A percentile compares a stretch with the other conserved stretches of the same genome.
These are phyloP conservation scores for Rhabdornis inornatus DNA, from an alignment of 2,113 vertebrate species.

Conservation along the genomic window DNA sequence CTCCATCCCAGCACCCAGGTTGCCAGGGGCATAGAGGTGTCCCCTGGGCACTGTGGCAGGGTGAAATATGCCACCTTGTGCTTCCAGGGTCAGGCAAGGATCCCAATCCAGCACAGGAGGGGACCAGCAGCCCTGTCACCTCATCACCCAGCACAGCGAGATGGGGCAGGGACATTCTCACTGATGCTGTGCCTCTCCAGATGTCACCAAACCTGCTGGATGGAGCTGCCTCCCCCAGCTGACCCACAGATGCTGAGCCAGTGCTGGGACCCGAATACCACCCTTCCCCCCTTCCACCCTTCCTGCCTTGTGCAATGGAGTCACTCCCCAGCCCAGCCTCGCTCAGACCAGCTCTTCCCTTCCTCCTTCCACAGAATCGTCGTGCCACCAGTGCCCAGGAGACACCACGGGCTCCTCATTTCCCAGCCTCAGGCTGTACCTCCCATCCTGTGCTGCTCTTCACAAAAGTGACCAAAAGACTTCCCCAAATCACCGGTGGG, in stretches of 20 bases:
- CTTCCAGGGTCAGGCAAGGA: not conserved
- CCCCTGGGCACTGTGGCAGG: not conserved
- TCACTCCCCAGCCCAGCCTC: not conserved
- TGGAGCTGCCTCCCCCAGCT: not conserved
- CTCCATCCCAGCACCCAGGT: not conserved
- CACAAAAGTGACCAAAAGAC: not conserved
- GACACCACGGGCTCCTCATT: not conserved
- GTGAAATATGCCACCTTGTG: not conserved
- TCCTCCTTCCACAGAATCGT: not conserved
- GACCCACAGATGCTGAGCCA: rapidly evolving
- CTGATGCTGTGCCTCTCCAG: not conserved
- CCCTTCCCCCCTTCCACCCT: constrained; percentile 30
- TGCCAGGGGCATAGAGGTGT: not conserved
- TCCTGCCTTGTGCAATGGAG: constrained; percentile 26
- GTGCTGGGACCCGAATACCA: not conserved
- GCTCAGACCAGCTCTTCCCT: not conserved
- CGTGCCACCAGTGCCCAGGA: rapidly evolving
- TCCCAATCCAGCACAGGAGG: not conserved
- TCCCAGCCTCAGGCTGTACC: not conserved
- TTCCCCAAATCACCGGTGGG: not conserved
- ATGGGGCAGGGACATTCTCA: not conserved
- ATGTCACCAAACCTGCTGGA: not conserved
- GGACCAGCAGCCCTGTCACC: not conserved
- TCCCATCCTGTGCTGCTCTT: constrained; percentile 13
- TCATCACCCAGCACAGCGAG: not conserved